Base-by-base conservation (phyloP, 92 coral and sea anemone genomes). In the Siderastrea radians region DNA sequence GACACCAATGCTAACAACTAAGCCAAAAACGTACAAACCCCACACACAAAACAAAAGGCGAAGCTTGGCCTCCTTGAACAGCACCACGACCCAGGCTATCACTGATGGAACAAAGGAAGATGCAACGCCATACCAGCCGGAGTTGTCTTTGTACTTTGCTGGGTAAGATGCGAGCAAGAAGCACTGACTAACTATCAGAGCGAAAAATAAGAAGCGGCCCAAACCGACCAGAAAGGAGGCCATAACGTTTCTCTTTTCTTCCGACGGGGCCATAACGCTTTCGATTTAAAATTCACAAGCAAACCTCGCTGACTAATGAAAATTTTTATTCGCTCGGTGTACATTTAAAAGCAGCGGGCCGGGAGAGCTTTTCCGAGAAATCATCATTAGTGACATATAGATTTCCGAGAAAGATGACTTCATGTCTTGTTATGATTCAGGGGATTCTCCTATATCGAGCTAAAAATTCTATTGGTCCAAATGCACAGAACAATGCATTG, bases 161-260 rank as follows among this genome's bases (percentile, higher is more conserved):
- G 87, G 74, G 49, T 84, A 84, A 19, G 80, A 78, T 2, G 80
- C 87, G 0, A 84, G 64, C 19, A 74, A 19, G 15, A 73, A 10
- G 45, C 87, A 61, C 62, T 83, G 87, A 49, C 6, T 38, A 6
- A 83, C 19, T 6, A 61, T 19, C 26, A 84, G 72, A 15, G 1
- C 11, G 15, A 49, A 12, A 53, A 84, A 84, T 16, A 58, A 4
- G 1, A 19, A 12, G 3, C 87, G 79, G 10, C 67, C 78, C 3
- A 2, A 48, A 9, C n/a, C 16, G 10, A 7, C 14, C 9, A 46
- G 26, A 14, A 72, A 1, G 38, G 48, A 72, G 2, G 68, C 58
- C 78, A 55, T 57, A 6, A 45, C 68, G 68, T 17, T 16, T 61
- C 75, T 6, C 58, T 49, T 17, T 6, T 49, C 9, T 14, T 6